These are phyloP conservation scores for Dynastes maya DNA, from an alignment of 2,888 invertebrate genomes.

Conservation along the genomic window DNA sequence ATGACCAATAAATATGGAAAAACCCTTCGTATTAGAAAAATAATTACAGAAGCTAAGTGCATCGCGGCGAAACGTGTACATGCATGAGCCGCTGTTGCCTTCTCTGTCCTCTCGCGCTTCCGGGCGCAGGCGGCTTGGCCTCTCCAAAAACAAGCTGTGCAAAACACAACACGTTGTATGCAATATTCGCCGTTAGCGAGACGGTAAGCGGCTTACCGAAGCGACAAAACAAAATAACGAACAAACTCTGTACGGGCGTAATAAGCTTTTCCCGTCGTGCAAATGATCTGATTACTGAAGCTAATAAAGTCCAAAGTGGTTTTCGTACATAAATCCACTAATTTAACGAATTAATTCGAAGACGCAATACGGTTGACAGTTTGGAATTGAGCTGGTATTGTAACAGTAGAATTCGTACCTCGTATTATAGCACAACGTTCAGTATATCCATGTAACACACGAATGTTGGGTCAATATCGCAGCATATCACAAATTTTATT, in stretches of 20 bases:
- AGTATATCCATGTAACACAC: too few species aligned
- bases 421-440: background rate
- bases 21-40: slow-evolving; percentile 36
- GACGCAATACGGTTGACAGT: slow-evolving; percentile 15
- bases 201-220: slow-evolving; percentile 39
- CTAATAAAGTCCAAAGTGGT: slow-evolving; percentile 35
- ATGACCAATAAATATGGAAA: slow-evolving; percentile 26
- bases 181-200: slow-evolving; percentile 24
- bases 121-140: background rate
- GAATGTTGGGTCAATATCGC: too few species aligned
- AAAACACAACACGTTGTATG: slow-evolving; percentile 20
- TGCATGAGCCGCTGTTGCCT: background rate
- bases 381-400: background rate
- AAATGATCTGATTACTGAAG: slow-evolving; percentile 41
- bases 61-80: background rate
- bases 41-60: slow-evolving; percentile 27
- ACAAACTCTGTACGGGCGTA: slow-evolving; percentile 27
- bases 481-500: too few species aligned
- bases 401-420: background rate
- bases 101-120: background rate
- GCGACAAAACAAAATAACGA: slow-evolving; percentile 36
- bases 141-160: slow-evolving; percentile 14
- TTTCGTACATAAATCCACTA: slow-evolving; percentile 31
- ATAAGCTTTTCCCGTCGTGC: slow-evolving; percentile 43
- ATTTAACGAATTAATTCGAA: slow-evolving; percentile 22